A percentile compares a stretch with the other conserved stretches of the same genome.
Conservation (phyloP, 2,888 invertebrate species). For the Oscheius sp. region DNA sequence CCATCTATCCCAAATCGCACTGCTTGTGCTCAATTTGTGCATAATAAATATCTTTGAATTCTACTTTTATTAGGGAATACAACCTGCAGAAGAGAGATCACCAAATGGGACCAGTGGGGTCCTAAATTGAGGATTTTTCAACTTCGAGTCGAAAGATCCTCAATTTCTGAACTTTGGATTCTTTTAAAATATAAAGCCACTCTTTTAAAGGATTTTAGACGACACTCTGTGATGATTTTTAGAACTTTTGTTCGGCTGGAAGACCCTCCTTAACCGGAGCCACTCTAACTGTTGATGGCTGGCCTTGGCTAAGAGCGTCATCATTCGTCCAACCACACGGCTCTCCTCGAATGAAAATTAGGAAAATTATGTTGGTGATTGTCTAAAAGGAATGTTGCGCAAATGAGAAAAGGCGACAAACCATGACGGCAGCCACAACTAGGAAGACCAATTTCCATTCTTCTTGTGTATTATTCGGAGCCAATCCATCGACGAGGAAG, state of each 20-base stretch:
- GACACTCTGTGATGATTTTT: not conserved
- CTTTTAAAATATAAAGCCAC: too few species aligned
- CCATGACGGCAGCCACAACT: constrained; percentile 52
- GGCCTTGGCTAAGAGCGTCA: constrained; percentile 35
- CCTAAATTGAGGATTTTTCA: not conserved
- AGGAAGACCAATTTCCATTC: constrained; percentile 63
- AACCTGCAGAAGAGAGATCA: constrained; percentile 15
- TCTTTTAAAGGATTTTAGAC: too few species aligned
- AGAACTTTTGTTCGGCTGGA: constrained; percentile 13
- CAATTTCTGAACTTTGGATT: too few species aligned
- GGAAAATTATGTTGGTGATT: constrained; percentile 57
- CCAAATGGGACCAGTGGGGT: not conserved
- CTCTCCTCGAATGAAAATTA: constrained; percentile 57
- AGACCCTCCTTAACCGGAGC: constrained; percentile 5
- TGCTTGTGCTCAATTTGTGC: not conserved
- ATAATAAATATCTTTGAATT: not conserved
- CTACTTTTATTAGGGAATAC: not conserved
- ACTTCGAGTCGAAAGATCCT: too few species aligned
- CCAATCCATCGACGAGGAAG: constrained; percentile 59
- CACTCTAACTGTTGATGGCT: not conserved
- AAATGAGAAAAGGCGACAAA: constrained; percentile 31
- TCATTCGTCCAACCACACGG: constrained; percentile 60
- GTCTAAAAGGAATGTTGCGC: constrained; percentile 35
- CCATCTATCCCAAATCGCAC: not conserved
- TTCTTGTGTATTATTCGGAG: constrained; percentile 60